Percentiles rank a stretch among this genome's conserved stretches.
These are phyloP conservation scores for Tachina fera DNA, from an alignment of 2,888 invertebrate genomes.

Conservation along the genomic window DNA sequence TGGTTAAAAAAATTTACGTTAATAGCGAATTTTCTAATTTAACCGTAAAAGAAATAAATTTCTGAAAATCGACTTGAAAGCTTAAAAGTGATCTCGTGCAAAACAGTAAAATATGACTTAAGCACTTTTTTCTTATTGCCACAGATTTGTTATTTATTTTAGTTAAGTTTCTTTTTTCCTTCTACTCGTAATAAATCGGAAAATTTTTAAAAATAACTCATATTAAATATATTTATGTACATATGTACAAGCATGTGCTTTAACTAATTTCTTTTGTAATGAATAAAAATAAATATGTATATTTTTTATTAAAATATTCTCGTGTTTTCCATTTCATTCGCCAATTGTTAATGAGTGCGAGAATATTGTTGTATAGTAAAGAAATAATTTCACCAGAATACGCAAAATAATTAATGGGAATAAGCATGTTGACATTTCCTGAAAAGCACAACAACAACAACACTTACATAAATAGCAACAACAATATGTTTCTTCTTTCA, in stretches of 20 bases:
- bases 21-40: too few species aligned
- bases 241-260: neutral
- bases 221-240: neutral
- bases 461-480: conserved; percentile 11
- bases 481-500: conserved; percentile 6
- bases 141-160: conserved; percentile 26
- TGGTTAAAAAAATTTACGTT: too few species aligned
- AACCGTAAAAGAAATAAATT: too few species aligned
- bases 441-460: conserved; percentile 59
- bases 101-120: too few species aligned
- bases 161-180: neutral
- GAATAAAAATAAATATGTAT: conserved; percentile 6
- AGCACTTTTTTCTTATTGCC: too few species aligned
- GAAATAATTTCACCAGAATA: conserved; percentile 67
- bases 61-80: too few species aligned
- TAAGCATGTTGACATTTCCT: conserved; percentile 68
- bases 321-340: conserved; percentile 31
- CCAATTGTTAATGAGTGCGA: conserved; percentile 40
- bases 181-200: neutral
- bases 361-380: conserved; percentile 16
- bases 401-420: conserved; percentile 66
- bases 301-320: conserved; percentile 42
- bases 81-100: too few species aligned
- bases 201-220: conserved; percentile 20
- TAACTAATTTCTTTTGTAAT: neutral